Percentiles rank a stretch among this genome's conserved stretches.
These are phyloP conservation scores for Cheilinus undulatus DNA, from an alignment of 2,113 vertebrate genomes.

Conservation along the genomic window DNA sequence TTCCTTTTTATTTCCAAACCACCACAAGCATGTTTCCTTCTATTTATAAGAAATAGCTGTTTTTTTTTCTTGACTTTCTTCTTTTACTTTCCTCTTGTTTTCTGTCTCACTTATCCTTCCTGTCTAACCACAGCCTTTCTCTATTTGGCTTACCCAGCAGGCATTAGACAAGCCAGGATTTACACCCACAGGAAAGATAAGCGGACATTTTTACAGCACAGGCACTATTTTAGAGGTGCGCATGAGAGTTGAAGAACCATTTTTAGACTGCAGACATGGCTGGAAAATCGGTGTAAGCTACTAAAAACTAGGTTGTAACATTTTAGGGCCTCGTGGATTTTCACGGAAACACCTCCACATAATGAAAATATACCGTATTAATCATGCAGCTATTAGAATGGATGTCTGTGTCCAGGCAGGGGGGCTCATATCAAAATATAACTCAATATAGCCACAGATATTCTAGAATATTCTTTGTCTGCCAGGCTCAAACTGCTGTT, in stretches of 20 bases:
- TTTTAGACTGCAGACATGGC: slow-evolving; percentile 71
- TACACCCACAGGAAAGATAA: slow-evolving; percentile 80
- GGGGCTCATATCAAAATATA: slow-evolving; percentile 13
- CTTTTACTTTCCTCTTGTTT: slow-evolving; percentile 42
- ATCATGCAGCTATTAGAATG: slow-evolving; percentile 63
- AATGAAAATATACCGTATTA: slow-evolving; percentile 59
- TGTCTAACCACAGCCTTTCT: slow-evolving; percentile 56
- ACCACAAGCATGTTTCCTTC: background rate
- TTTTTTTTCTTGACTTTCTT: slow-evolving; percentile 37
- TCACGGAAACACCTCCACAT: slow-evolving; percentile 63
- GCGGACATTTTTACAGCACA: slow-evolving; percentile 75
- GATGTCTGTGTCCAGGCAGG: slow-evolving; percentile 27
- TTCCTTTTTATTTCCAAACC: background rate
- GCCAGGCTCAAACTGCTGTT: background rate
- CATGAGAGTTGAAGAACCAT: slow-evolving; percentile 36
- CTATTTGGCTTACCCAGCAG: slow-evolving; percentile 52
- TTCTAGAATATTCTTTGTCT: background rate
- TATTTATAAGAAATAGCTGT: slow-evolving; percentile 36
- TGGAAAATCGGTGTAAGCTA: slow-evolving; percentile 78
- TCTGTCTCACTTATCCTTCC: slow-evolving; percentile 52
- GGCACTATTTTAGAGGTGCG: slow-evolving; percentile 60
- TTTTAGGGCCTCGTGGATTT: slow-evolving; percentile 73
- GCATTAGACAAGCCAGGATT: slow-evolving; percentile 68
- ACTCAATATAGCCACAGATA: slow-evolving; percentile 4
- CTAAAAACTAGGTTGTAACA: slow-evolving; percentile 73